These are phyloP conservation scores for Caenorhabditis afra DNA, from an alignment of 2,888 invertebrate genomes.

Conservation along the genomic window DNA sequence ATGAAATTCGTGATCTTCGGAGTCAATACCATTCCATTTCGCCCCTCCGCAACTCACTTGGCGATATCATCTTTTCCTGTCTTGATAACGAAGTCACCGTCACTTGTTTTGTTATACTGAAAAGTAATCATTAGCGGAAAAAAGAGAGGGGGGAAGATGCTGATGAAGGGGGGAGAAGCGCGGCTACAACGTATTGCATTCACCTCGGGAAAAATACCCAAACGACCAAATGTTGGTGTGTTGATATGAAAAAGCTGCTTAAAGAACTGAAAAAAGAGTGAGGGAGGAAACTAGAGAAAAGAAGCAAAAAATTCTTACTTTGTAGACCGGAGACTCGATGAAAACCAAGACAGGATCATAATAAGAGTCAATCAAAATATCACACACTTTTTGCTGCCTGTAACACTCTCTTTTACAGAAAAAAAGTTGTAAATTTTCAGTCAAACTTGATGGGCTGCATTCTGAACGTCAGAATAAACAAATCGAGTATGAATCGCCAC, in stretches of 20 bases:
- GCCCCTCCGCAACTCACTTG: conserved; percentile 1
- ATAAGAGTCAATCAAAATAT: conserved; percentile 18
- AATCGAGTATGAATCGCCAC: neutral
- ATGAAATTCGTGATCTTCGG: conserved; percentile 1
- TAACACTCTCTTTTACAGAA: neutral
- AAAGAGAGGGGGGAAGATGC: too few relatives aligned
- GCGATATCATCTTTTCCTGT: conserved; percentile 40
- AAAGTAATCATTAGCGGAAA: conserved; percentile 2
- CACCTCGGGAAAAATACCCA: conserved; percentile 11
- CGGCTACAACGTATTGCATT: conserved; percentile 19
- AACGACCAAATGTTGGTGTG: conserved; percentile 9
- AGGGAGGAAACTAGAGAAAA: neutral
- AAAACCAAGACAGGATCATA: conserved; percentile 15
- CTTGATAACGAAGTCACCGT: conserved; percentile 43
- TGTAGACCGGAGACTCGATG: neutral
- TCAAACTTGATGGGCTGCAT: neutral
- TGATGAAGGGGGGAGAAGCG: too few relatives aligned
- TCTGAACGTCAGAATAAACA: neutral
- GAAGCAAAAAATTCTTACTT: neutral
- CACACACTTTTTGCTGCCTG: neutral
- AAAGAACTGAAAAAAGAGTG: conserved; percentile 9
- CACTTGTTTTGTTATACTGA: conserved; percentile 33
- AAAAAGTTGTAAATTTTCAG: neutral
- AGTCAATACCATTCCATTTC: neutral
- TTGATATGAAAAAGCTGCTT: neutral